A percentile compares a stretch with the other conserved stretches of the same genome.
These are phyloP conservation scores for Zaprionus bogoriensis DNA, from an alignment of 2,888 invertebrate genomes.

Conservation along the genomic window DNA sequence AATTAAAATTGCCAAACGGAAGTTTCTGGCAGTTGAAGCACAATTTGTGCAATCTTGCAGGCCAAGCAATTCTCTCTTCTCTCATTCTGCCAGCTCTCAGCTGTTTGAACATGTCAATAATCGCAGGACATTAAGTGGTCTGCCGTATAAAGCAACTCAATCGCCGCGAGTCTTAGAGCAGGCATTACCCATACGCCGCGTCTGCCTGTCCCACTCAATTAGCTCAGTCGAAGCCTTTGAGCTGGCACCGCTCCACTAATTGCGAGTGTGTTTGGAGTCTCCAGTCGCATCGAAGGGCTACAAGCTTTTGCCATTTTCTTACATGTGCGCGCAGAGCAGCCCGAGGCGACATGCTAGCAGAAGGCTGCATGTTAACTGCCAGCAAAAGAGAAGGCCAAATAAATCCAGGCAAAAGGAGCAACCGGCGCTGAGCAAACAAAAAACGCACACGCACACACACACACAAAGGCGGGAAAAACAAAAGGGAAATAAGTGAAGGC, in stretches of 20 bases:
- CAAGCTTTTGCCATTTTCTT: slow-evolving; percentile 71
- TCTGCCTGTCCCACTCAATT: slow-evolving; percentile 45
- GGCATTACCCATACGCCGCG: slow-evolving; percentile 39
- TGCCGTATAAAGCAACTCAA: slow-evolving; percentile 54
- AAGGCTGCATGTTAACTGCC: slow-evolving; percentile 44
- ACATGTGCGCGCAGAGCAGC: slow-evolving; percentile 44
- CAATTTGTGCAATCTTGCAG: no score
- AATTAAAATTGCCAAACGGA: no score
- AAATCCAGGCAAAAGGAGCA: slow-evolving; percentile 34
- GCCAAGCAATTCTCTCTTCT: no score
- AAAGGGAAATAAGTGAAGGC: slow-evolving; percentile 4
- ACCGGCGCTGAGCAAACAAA: slow-evolving; percentile 19
- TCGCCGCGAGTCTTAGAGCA: slow-evolving; percentile 34
- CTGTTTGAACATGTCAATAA: background rate
- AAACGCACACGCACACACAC: slow-evolving; percentile 10
- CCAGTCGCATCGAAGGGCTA: slow-evolving; percentile 47
- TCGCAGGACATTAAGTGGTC: slow-evolving; percentile 27
- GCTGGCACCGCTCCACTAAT: slow-evolving; percentile 13
- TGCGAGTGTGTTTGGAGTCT: background rate
- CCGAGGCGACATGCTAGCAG: slow-evolving; percentile 49
- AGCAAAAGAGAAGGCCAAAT: slow-evolving; percentile 31
- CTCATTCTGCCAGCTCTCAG: no score
- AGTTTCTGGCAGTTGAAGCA: no score
- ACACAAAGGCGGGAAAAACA: slow-evolving; percentile 16
- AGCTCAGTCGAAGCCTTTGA: slow-evolving; percentile 41